Percentiles rank a stretch among this genome's conserved stretches.
phyloP scores from a whole-genome alignment of 2,113 vertebrate species.

The Oncorhynchus mykiss region DNA sequence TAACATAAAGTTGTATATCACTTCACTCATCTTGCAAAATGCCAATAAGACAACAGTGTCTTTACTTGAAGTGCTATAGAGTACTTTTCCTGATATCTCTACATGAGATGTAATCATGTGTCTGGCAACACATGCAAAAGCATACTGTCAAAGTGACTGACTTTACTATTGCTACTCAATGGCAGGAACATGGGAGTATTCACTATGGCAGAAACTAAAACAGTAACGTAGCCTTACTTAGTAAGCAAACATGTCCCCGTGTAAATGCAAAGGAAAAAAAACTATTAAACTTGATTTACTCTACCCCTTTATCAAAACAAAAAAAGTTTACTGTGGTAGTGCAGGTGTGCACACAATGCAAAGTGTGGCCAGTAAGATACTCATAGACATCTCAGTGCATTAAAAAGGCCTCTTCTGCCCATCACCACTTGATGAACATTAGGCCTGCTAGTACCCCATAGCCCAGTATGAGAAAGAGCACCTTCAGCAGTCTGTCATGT shows the following conservation, averaged over 20 bases:
- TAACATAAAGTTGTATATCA: background rate
- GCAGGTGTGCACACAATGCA: background rate
- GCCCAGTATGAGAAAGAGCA: constrained; percentile 87
- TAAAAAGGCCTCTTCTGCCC: background rate
- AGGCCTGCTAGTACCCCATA: constrained; percentile 80
- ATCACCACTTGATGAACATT: constrained; percentile 86
- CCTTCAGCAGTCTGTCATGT: constrained; percentile 84
- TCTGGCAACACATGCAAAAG: background rate
- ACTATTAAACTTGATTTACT: background rate
- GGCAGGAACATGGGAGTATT: background rate
- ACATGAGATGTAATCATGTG: background rate
- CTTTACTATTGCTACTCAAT: too few species aligned
- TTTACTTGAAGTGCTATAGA: background rate
- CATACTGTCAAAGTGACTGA: background rate
- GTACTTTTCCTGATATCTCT: background rate
- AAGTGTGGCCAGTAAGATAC: background rate
- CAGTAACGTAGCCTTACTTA: background rate
- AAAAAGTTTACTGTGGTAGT: background rate
- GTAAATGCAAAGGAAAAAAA: background rate
- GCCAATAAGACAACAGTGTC: background rate
- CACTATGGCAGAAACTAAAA: background rate
- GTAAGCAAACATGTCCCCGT: background rate
- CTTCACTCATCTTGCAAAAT: background rate
- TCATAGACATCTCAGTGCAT: background rate
- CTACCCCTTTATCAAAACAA: background rate